Evolutionary conservation across 2,888 invertebrate genomes (phyloP), one percentile per base, ranked within the genome.

Genomic region (Phengaris alcon): DNA sequence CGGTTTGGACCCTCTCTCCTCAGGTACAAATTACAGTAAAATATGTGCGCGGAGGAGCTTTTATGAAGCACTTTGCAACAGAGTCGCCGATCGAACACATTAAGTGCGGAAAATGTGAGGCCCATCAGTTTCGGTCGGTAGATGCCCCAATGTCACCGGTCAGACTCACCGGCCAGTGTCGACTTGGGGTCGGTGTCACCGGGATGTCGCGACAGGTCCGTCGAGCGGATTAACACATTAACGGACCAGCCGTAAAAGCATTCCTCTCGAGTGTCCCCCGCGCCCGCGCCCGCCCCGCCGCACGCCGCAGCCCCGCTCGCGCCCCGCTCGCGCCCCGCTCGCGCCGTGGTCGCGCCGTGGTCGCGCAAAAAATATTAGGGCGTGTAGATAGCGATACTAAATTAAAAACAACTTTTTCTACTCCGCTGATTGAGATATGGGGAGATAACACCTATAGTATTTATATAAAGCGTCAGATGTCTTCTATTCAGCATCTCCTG

Each of bases 201-300:
- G 5, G 48, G 77, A 44, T 77, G 87, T 85, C 78, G 79, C 35
- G 77, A 74, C 68, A 77, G 77, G 79, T 84, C 81, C 86, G 86
- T 87, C 82, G 85, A 91, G 89, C 90, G 91, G 90, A 92, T 92
- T 92, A 92, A 92, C 89, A 92, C 91, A 91, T 91, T 91, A 91
- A 87, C 86, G 84, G 88, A 86, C 83, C 86, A 85, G 83, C 79
- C 89, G 89, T 91, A 89, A 92, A 91, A 91, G 90, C 91, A 88
- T 91, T 91, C 90, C 88, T 84, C 85, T 82, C 81, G 83, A 82
- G 82, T 88, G 90, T 88, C 85, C 82, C 80, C 80, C 13, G 1
- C 46, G n/a, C n/a, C n/a, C n/a, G 2, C 68, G 13, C 68, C 68
- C 68, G 13, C 44, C n/a, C 6, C 46, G 12, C 13, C 68, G n/a